phyloP scores from a whole-genome alignment of 2,888 invertebrate species.

The Drosophila aldrichi region DNA sequence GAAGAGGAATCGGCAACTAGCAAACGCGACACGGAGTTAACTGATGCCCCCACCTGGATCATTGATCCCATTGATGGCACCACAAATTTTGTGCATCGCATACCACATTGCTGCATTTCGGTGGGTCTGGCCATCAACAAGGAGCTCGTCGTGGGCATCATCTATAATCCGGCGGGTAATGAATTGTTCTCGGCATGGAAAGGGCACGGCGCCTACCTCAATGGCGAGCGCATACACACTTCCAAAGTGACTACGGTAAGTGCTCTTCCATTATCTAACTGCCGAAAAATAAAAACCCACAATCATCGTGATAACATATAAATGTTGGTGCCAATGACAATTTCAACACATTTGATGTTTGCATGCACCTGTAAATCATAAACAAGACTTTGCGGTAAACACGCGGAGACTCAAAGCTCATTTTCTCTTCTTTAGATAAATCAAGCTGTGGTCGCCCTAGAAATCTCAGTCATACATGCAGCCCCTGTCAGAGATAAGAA shows the following conservation, averaged over 20 bases:
- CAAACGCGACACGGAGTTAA: slow-evolving; percentile 85
- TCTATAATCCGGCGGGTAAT: slow-evolving; percentile 91
- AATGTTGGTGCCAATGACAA: slow-evolving; percentile 7
- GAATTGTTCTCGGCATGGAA: slow-evolving; percentile 90
- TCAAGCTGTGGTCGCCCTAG: slow-evolving; percentile 82
- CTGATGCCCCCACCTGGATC: slow-evolving; percentile 93
- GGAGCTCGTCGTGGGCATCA: slow-evolving; percentile 89
- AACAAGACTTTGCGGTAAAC: slow-evolving; percentile 15
- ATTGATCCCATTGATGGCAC: slow-evolving; percentile 96
- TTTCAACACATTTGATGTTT: slow-evolving; percentile 29
- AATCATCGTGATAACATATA: slow-evolving; percentile 25
- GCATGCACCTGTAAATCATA: slow-evolving; percentile 19
- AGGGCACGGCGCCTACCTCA: slow-evolving; percentile 91
- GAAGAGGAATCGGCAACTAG: slow-evolving; percentile 88
- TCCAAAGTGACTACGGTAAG: slow-evolving; percentile 81
- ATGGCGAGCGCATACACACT: slow-evolving; percentile 88
- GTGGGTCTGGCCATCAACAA: slow-evolving; percentile 88
- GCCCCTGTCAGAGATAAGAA: slow-evolving; percentile 83
- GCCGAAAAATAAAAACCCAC: slow-evolving; percentile 18
- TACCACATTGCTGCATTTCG: slow-evolving; percentile 90
- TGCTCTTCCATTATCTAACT: slow-evolving; percentile 22
- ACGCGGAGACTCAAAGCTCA: slow-evolving; percentile 1
- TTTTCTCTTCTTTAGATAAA: slow-evolving; percentile 74
- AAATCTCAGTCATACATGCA: slow-evolving; percentile 83
- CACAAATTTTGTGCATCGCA: slow-evolving; percentile 91